Conservation (phyloP, 2,888 invertebrate species). For the Synergus itoensis region DNA sequence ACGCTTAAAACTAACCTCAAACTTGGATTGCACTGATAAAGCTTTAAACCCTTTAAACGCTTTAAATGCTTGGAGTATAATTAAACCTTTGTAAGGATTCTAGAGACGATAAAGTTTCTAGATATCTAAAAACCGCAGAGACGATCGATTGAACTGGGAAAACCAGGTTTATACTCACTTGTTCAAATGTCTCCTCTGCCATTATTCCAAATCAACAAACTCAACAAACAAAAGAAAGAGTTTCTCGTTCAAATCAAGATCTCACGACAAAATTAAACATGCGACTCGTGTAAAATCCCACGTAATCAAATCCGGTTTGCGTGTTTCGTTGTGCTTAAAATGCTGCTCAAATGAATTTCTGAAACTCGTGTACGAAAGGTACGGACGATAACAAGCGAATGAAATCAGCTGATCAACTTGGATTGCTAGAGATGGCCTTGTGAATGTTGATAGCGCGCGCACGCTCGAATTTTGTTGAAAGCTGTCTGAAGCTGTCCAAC, state of each 20-base stretch:
- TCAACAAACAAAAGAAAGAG: conserved; percentile 1
- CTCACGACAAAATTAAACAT: conserved; percentile 38
- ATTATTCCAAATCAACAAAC: conserved; percentile 48
- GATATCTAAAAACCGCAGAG: not conserved
- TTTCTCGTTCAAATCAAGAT: conserved; percentile 25
- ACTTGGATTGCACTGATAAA: not conserved
- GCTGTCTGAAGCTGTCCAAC: not conserved
- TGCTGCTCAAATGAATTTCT: conserved; percentile 18
- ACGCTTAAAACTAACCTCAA: conserved; percentile 13
- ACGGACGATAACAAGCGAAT: conserved; percentile 15
- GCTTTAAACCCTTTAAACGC: not conserved
- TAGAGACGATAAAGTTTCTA: conserved; percentile 7
- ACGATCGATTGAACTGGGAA: conserved; percentile 30
- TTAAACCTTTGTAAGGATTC: not conserved
- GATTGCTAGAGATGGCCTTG: conserved; percentile 30
- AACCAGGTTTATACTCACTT: conserved; percentile 58
- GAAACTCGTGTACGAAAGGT: not conserved
- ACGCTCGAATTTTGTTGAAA: conserved; percentile 24
- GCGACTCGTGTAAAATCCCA: conserved; percentile 9
- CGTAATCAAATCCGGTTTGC: conserved; percentile 37
- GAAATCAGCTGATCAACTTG: conserved; percentile 32
- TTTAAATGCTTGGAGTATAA: not conserved
- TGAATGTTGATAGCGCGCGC: conserved; percentile 1
- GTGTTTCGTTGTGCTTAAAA: conserved; percentile 37
- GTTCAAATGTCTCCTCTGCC: conserved; percentile 70